A percentile compares a stretch with the other conserved stretches of the same genome.
These are phyloP conservation scores for Crenichthys baileyi DNA, from an alignment of 2,797 vertebrate species.

Conservation along the genomic window DNA sequence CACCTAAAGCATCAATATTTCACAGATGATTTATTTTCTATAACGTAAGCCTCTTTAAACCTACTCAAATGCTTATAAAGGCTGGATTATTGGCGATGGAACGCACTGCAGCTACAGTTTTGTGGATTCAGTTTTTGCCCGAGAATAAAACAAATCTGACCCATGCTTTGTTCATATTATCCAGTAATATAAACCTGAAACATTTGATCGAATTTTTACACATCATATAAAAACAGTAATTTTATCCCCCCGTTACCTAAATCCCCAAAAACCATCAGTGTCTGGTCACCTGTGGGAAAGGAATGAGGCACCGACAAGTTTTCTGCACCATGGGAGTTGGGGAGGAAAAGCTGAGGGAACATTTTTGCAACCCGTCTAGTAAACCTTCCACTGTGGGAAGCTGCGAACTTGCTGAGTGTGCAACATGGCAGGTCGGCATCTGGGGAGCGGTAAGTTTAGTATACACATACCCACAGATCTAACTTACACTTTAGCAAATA, in stretches of 20 bases:
- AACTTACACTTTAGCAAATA: conserved; percentile 13
- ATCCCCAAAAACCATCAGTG: conserved; percentile 79
- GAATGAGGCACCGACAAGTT: conserved; percentile 86
- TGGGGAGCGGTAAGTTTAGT: conserved; percentile 91
- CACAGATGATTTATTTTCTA: neutral
- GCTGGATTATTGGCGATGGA: too few relatives aligned
- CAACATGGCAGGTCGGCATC: conserved; percentile 91
- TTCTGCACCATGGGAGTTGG: conserved; percentile 81
- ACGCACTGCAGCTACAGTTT: neutral
- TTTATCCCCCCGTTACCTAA: neutral
- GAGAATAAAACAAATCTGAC: neutral
- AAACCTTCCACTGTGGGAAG: conserved; percentile 83
- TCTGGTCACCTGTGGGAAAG: conserved; percentile 91
- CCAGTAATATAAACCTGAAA: neutral
- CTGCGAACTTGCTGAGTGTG: conserved; percentile 88
- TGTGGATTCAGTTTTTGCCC: neutral
- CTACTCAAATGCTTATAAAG: neutral
- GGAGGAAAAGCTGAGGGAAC: conserved; percentile 85
- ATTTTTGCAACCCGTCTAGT: conserved; percentile 83
- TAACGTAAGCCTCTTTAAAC: neutral
- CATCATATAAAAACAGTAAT: neutral
- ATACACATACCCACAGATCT: conserved; percentile 18
- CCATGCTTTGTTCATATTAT: neutral
- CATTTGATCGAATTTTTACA: neutral
- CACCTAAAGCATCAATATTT: neutral